Conservation (phyloP, 2,888 invertebrate genomes). For the Papilio gigon region DNA sequence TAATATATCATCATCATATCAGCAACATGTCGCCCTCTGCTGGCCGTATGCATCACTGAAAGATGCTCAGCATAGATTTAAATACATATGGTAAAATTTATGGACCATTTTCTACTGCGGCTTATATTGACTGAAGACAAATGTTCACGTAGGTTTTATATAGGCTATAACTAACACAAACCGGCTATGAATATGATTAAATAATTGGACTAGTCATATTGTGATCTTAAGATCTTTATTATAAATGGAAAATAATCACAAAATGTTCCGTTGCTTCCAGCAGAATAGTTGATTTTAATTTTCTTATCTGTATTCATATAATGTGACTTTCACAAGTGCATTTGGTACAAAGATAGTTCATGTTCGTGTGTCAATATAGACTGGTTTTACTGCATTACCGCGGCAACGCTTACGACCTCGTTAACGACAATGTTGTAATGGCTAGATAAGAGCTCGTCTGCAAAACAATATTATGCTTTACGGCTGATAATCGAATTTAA, state of each 20-base stretch:
- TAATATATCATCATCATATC: neutral
- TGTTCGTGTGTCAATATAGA: slow-evolving; percentile 23
- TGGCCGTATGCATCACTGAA: no score
- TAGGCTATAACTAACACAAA: no score
- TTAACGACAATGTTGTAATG: slow-evolving; percentile 37
- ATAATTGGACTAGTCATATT: no score
- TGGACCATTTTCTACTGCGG: no score
- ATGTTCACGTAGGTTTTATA: no score
- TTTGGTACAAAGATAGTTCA: slow-evolving; percentile 14
- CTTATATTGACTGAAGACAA: no score
- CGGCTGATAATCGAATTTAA: neutral
- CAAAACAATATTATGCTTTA: slow-evolving; percentile 1
- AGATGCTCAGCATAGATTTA: no score
- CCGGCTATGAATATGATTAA: no score
- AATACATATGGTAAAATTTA: no score
- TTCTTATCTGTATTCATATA: slow-evolving; percentile 21
- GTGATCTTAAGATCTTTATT: no score
- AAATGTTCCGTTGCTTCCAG: neutral
- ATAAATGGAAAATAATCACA: neutral
- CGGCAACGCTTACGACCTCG: slow-evolving; percentile 29
- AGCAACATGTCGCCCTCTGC: no score
- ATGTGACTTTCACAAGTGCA: slow-evolving; percentile 23
- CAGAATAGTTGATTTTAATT: slow-evolving; percentile 1
- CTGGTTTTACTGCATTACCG: slow-evolving; percentile 3
- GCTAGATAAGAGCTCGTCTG: slow-evolving; percentile 30